Evolutionary conservation across 2,888 invertebrate species (phyloP).

Genomic region (Dioctria rufipes): DNA sequence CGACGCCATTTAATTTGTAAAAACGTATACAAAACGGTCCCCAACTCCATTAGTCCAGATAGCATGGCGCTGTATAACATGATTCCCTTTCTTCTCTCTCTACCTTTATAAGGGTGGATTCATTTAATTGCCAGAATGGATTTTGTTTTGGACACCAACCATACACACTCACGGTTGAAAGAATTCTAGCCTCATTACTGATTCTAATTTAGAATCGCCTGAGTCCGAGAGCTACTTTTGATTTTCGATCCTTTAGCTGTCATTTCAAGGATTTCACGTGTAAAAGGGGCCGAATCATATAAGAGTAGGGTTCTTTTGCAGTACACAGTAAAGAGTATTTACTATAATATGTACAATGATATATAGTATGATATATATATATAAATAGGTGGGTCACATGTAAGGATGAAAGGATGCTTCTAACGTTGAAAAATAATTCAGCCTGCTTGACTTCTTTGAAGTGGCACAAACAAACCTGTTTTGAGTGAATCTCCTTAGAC

Average conservation of each 20-base stretch:
- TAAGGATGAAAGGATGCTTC: slow-evolving; percentile 17
- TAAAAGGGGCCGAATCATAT: slow-evolving; percentile 1
- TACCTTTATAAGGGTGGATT: slow-evolving; percentile 17
- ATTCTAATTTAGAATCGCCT: slow-evolving; percentile 38
- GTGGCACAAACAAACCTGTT: slow-evolving; percentile 29
- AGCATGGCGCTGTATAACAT: not conserved
- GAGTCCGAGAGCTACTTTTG: slow-evolving; percentile 52
- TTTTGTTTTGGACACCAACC: slow-evolving; percentile 41
- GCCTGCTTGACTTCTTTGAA: slow-evolving; percentile 42
- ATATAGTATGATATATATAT: no score
- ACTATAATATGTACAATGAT: not conserved
- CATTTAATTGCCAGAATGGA: slow-evolving; percentile 45
- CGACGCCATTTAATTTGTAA: not conserved
- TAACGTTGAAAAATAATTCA: slow-evolving; percentile 29
- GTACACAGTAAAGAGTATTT: not conserved
- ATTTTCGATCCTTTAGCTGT: slow-evolving; percentile 56
- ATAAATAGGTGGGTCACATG: not conserved
- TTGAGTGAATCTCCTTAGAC: slow-evolving; percentile 26
- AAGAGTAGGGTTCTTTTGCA: slow-evolving; percentile 17
- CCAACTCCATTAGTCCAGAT: not conserved
- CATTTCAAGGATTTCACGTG: slow-evolving; percentile 46
- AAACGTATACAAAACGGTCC: not conserved
- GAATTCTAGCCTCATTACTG: slow-evolving; percentile 21
- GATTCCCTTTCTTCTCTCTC: not conserved
- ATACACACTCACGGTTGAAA: not conserved